Evolutionary conservation across 2,113 vertebrate species (phyloP).

Genomic region (Cephalopholis sonnerati): DNA sequence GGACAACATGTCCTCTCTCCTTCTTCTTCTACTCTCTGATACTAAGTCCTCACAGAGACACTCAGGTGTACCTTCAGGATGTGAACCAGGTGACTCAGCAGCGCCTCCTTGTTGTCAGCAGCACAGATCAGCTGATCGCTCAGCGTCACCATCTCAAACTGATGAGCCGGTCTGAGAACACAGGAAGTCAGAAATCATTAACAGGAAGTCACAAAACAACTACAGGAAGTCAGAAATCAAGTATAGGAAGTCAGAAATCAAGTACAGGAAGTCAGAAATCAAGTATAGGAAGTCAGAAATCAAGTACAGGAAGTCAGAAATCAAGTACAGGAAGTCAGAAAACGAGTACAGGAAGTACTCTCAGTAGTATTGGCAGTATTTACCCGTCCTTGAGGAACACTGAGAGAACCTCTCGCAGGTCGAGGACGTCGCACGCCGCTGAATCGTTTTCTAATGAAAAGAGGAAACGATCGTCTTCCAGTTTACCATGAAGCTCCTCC

Average conservation of each 20-base stretch:
- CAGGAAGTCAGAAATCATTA: not conserved
- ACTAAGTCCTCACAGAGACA: too few relatives aligned
- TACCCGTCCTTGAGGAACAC: slow-evolving; percentile 74
- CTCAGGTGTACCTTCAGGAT: slow-evolving; percentile 79
- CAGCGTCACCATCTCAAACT: slow-evolving; percentile 81
- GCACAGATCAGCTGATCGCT: slow-evolving; percentile 75
- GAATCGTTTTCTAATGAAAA: slow-evolving; percentile 85
- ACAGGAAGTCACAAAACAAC: too few relatives aligned
- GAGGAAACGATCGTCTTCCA: slow-evolving; percentile 85
- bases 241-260: too few relatives aligned
- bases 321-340: too few relatives aligned
- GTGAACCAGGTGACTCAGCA: slow-evolving; percentile 75
- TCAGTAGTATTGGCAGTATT: not conserved
- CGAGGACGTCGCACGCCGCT: slow-evolving; percentile 83
- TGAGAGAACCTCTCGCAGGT: slow-evolving; percentile 82
- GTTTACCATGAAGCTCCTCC: slow-evolving; percentile 85
- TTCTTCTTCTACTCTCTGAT: too few relatives aligned
- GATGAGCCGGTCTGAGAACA: slow-evolving; percentile 52
- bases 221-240: too few relatives aligned
- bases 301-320: too few relatives aligned
- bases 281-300: too few relatives aligned
- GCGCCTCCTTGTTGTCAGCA: slow-evolving; percentile 55
- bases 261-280: too few relatives aligned
- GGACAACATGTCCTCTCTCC: too few relatives aligned
- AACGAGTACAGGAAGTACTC: not conserved